A percentile compares a stretch with the other conserved stretches of the same genome.
These are phyloP conservation scores for Brachyopa scutellaris DNA, from an alignment of 2,888 invertebrate genomes.

Conservation along the genomic window DNA sequence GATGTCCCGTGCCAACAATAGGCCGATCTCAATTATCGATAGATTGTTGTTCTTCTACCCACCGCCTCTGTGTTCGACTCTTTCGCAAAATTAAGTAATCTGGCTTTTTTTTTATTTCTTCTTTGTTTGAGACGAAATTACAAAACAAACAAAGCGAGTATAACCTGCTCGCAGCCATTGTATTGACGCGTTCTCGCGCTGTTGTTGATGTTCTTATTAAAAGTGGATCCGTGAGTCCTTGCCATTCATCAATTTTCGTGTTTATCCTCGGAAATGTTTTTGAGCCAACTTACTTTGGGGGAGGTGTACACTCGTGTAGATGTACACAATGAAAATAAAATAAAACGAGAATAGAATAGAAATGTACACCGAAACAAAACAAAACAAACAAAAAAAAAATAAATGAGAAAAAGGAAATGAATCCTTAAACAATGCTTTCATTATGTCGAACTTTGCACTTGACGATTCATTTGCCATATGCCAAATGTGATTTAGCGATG, in stretches of 20 bases:
- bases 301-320: too few species aligned
- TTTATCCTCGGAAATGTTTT: conserved; percentile 37
- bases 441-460: conserved; percentile 73
- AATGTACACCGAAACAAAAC: conserved; percentile 75
- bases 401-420: conserved; percentile 77
- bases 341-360: conserved; percentile 76
- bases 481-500: conserved; percentile 59
- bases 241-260: conserved; percentile 58
- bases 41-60: conserved; percentile 61
- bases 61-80: conserved; percentile 52
- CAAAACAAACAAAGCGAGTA: conserved; percentile 22
- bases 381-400: conserved; percentile 68
- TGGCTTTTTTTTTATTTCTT: conserved; percentile 21
- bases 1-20: conserved; percentile 50
- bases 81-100: conserved; percentile 73
- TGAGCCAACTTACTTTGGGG: conserved; percentile 21
- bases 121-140: neutral
- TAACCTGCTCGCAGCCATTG: conserved; percentile 38
- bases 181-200: conserved; percentile 60
- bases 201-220: conserved; percentile 53
- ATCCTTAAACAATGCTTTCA: conserved; percentile 69
- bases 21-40: conserved; percentile 71
- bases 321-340: conserved; percentile 27
- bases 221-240: conserved; percentile 47
- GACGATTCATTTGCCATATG: conserved; percentile 73